A percentile compares a stretch with the other conserved stretches of the same genome.
Evolutionary conservation across 2,797 vertebrate species (phyloP).

Genomic region (Phyllotis vaccarum): DNA sequence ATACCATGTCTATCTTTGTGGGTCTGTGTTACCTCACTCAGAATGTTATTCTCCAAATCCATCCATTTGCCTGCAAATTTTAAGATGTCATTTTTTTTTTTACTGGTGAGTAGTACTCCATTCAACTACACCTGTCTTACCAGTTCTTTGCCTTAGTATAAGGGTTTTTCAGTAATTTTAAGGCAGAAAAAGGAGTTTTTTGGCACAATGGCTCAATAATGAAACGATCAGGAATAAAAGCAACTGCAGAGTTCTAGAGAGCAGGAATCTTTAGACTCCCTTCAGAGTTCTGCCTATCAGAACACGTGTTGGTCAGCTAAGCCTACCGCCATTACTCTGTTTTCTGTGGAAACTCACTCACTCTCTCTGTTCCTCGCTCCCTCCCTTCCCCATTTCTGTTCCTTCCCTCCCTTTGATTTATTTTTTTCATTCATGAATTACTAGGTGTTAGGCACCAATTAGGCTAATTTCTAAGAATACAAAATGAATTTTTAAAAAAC

Average conservation of each 20-base stretch:
- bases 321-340: background rate
- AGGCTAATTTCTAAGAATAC: background rate
- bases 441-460: background rate
- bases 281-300: background rate
- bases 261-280: background rate
- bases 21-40: no score
- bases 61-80: no score
- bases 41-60: no score
- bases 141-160: background rate
- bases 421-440: background rate
- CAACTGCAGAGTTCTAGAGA: background rate
- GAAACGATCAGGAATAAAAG: background rate
- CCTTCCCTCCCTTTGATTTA: background rate
- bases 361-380: background rate
- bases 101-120: no score
- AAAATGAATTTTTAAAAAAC: slow-evolving; percentile 7
- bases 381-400: no score
- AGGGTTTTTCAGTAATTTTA: background rate
- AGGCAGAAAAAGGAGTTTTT: background rate
- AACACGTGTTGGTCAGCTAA: background rate
- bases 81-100: no score
- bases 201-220: background rate
- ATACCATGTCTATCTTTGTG: no score
- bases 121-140: background rate
- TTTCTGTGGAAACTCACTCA: background rate